Conservation (phyloP, 2,888 invertebrate genomes). For the Acleris emargana region DNA sequence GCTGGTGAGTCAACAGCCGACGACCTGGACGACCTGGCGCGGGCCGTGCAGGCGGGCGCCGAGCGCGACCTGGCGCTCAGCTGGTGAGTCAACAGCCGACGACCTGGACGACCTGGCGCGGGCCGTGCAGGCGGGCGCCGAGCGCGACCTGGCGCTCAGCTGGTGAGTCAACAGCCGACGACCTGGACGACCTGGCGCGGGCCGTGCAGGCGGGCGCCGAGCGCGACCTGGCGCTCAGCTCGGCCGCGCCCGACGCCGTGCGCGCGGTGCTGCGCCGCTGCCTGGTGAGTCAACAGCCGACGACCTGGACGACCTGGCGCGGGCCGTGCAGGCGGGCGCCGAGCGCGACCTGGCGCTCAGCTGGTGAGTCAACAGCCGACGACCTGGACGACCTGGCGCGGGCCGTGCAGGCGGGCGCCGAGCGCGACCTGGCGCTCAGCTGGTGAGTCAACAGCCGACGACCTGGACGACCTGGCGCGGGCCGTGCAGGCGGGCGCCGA, state of each 20-base stretch:
- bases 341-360: conserved; percentile 6
- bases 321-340: neutral
- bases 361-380: conserved; percentile 81
- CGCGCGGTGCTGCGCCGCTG: too few relatives aligned
- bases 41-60: neutral
- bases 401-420: neutral
- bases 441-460: conserved; percentile 78
- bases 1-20: conserved; percentile 79
- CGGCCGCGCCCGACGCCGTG: neutral
- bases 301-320: neutral
- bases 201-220: neutral
- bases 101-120: too few relatives aligned
- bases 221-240: conserved; percentile 7
- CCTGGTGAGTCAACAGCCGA: conserved; percentile 55
- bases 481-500: neutral
- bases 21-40: neutral
- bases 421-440: conserved; percentile 5
- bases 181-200: too few relatives aligned
- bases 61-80: conserved; percentile 6
- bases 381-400: too few relatives aligned
- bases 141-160: too few relatives aligned
- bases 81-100: too few relatives aligned
- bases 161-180: too few relatives aligned
- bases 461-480: neutral
- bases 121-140: too few relatives aligned